phyloP scores from a whole-genome alignment of 2,888 invertebrate species.

The Biston betularia region DNA sequence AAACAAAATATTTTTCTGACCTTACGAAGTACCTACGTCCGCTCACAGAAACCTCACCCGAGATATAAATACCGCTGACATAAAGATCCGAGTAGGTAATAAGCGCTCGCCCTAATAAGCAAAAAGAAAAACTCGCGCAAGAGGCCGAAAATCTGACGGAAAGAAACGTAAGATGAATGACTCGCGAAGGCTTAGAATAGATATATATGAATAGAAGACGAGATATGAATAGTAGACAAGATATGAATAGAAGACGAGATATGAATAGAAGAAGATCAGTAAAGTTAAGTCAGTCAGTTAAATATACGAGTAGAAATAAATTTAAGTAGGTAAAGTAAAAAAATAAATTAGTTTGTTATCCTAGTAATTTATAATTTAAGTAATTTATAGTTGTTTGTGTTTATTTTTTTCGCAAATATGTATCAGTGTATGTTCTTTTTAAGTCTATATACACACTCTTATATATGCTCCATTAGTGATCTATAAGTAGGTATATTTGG shows the following conservation, averaged over 20 bases:
- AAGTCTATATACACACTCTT: too few species aligned
- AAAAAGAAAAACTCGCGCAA: slow-evolving; percentile 12
- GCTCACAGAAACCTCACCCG: neutral
- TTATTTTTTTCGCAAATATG: too few species aligned
- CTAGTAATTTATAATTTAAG: too few species aligned
- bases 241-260: neutral
- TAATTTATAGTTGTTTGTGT: too few species aligned
- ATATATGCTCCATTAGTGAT: neutral
- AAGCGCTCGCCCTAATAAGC: slow-evolving; percentile 15
- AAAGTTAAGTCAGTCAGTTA: neutral
- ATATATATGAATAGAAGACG: too few species aligned
- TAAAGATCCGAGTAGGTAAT: neutral
- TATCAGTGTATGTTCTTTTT: too few species aligned
- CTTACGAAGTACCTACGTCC: too few species aligned
- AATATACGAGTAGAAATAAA: too few species aligned
- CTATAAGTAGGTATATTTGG: neutral
- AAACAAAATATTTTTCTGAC: slow-evolving; percentile 2
- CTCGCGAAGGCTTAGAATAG: slow-evolving; percentile 9
- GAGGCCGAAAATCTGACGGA: slow-evolving; percentile 4
- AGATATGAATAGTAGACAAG: slow-evolving; percentile 37
- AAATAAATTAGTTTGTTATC: neutral
- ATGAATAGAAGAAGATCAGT: slow-evolving; percentile 1
- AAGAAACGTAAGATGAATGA: slow-evolving; percentile 30
- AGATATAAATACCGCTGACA: neutral
- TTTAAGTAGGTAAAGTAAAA: neutral